Evolutionary conservation across 2,113 vertebrate species (phyloP).

Genomic region (Trichechus manatus): DNA sequence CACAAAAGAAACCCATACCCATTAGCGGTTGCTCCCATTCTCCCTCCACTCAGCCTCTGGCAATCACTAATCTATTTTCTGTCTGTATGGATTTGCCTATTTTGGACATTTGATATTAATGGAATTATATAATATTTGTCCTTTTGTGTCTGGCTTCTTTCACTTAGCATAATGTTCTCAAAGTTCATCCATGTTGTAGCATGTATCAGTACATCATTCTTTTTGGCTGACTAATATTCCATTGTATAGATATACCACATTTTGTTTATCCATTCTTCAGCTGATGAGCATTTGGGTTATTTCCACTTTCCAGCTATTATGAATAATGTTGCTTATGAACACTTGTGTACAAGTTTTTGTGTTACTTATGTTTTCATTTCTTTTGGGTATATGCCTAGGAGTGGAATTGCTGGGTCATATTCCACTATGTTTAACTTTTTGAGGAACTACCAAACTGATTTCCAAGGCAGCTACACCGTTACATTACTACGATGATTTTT

Average conservation of each 20-base stretch:
- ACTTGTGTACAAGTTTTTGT: background rate
- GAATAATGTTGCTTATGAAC: background rate
- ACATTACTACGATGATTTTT: background rate
- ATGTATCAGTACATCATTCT: background rate
- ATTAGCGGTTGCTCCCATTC: too few species aligned
- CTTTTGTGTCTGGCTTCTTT: too few species aligned
- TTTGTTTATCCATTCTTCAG: background rate
- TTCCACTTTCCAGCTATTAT: background rate
- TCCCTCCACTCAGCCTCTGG: background rate
- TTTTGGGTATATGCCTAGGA: background rate
- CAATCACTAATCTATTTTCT: background rate
- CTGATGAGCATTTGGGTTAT: too few species aligned
- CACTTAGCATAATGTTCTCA: background rate
- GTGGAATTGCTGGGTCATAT: background rate
- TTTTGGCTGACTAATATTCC: background rate
- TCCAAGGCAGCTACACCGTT: background rate
- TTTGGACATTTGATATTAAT: background rate
- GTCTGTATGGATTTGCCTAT: background rate
- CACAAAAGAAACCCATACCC: background rate
- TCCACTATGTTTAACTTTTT: background rate
- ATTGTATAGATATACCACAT: background rate
- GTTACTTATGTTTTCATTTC: background rate
- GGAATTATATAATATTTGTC: too few species aligned
- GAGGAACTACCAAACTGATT: slow-evolving; percentile 22
- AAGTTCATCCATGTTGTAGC: background rate